Conservation (phyloP, 2,888 invertebrate species). For the Sesia apiformis region DNA sequence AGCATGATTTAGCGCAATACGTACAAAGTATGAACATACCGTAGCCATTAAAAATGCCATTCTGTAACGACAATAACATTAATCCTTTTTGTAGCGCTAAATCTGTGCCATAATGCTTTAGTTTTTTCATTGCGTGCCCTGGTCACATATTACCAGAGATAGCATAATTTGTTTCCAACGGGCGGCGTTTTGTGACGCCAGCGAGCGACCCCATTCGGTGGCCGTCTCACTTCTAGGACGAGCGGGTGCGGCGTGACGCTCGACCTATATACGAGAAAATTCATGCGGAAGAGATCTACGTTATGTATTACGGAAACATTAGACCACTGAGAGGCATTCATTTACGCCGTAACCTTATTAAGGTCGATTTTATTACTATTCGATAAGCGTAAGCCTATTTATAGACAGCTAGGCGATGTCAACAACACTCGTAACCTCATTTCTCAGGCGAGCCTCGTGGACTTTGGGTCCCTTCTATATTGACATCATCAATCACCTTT, state of each 20-base stretch:
- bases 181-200: constrained; percentile 22
- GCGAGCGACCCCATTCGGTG: constrained; percentile 39
- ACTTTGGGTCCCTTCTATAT: constrained; percentile 15
- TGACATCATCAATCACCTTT: constrained; percentile 34
- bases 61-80: background rate
- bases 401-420: background rate
- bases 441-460: background rate
- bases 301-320: background rate
- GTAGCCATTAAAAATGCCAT: background rate
- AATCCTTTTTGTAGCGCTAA: background rate
- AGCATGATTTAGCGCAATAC: background rate
- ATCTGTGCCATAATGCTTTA: background rate
- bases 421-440: background rate
- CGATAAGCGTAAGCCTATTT: background rate
- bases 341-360: constrained; percentile 9
- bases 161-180: constrained; percentile 17
- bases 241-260: constrained; percentile 29
- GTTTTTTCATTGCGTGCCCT: constrained; percentile 10
- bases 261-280: constrained; percentile 42
- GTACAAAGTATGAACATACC: background rate
- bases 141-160: constrained; percentile 4
- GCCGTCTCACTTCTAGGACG: constrained; percentile 33
- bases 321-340: background rate
- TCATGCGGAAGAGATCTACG: constrained; percentile 20
- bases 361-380: constrained; percentile 3